These are phyloP conservation scores for Knipowitschia caucasica DNA, from an alignment of 2,797 vertebrate genomes.

Conservation along the genomic window DNA sequence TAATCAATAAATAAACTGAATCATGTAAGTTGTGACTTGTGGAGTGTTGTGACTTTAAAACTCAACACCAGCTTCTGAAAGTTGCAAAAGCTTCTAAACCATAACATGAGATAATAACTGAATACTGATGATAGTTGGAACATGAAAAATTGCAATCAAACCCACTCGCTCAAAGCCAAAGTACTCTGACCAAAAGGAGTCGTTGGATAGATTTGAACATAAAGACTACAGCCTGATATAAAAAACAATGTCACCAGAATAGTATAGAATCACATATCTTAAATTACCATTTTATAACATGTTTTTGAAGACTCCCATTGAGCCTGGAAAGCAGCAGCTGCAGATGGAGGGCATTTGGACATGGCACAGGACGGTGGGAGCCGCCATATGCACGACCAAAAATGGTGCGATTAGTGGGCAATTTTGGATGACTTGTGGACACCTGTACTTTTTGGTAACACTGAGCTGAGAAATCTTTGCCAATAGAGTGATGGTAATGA, in stretches of 20 bases:
- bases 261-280: background rate
- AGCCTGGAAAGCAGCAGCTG: background rate
- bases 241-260: background rate
- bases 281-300: background rate
- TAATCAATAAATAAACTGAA: no score
- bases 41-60: no score
- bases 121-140: no score
- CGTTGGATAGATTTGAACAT: no score
- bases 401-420: conserved; percentile 27
- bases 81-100: no score
- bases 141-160: no score
- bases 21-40: no score
- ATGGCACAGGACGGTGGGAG: conserved; percentile 11
- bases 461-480: conserved; percentile 27
- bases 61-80: no score
- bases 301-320: background rate
- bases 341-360: background rate
- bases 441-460: conserved; percentile 31
- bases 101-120: no score
- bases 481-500: conserved; percentile 16
- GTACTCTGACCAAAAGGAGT: background rate
- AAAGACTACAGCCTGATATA: background rate
- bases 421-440: conserved; percentile 33
- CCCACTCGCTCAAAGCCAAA: background rate
- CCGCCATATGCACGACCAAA: conserved; percentile 24